Evolutionary conservation across 1,140 invertebrate species (phyloP).

Genomic region (Drosophila hydei): DNA sequence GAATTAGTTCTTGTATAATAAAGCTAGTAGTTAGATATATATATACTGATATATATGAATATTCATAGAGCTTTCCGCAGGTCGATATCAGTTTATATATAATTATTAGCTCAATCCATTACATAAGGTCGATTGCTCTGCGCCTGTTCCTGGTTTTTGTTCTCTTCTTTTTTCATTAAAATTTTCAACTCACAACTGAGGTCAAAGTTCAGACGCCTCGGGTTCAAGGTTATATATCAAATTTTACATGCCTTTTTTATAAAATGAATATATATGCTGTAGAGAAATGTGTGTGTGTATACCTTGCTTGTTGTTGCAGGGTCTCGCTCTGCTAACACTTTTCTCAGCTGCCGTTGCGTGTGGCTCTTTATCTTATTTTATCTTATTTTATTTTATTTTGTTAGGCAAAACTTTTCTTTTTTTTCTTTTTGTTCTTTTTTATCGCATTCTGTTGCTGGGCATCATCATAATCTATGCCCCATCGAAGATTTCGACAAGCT

Average conservation of each 20-base stretch:
- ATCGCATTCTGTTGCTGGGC: constrained; percentile 35
- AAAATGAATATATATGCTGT: neutral
- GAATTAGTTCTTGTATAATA: too few relatives aligned
- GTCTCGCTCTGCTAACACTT: neutral
- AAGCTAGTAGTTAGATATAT: too few relatives aligned
- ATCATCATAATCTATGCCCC: constrained; percentile 50
- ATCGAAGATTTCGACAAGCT: constrained; percentile 35
- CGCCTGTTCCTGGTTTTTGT: neutral
- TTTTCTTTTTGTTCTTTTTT: constrained; percentile 11
- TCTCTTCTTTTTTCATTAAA: too few relatives aligned
- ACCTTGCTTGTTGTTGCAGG: neutral
- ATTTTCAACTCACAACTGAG: neutral
- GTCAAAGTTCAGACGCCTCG: constrained; percentile 20
- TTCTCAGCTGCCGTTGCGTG: constrained; percentile 9
- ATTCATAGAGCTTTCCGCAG: too few relatives aligned
- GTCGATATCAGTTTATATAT: neutral
- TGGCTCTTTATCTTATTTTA: neutral
- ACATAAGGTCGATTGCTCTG: neutral
- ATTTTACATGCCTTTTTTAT: neutral
- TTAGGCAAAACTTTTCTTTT: constrained; percentile 32
- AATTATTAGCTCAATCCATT: neutral
- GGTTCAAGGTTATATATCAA: constrained; percentile 39
- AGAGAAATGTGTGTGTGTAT: neutral
- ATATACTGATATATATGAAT: too few relatives aligned
- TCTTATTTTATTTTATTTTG: constrained; percentile 14